Percentiles rank a stretch among this genome's conserved stretches.
phyloP scores from a whole-genome alignment of 1,140 invertebrate genomes.

The Drosophila arizonae region DNA sequence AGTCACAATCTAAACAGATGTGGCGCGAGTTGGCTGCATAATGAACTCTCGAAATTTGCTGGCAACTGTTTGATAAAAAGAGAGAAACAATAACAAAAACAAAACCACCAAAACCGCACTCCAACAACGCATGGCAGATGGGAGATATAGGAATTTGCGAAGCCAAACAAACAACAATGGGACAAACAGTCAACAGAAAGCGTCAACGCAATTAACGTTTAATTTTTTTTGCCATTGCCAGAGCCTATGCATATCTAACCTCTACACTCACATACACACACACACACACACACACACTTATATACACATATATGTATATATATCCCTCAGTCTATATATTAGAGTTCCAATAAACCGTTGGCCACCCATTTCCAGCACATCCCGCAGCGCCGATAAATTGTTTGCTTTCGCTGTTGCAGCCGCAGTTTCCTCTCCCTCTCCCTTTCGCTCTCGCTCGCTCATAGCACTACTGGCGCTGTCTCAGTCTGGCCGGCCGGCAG shows the following conservation, averaged over 20 bases:
- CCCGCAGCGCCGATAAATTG: conserved; percentile 33
- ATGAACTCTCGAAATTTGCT: conserved; percentile 17
- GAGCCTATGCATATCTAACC: not conserved
- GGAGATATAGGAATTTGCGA: conserved; percentile 16
- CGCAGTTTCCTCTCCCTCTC: conserved; percentile 11
- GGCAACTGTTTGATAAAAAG: conserved; percentile 43
- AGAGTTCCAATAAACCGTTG: not conserved
- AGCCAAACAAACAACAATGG: conserved; percentile 34
- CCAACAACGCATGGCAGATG: conserved; percentile 26
- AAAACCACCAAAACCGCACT: conserved; percentile 22
- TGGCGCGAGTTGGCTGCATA: not conserved
- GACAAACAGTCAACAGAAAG: conserved; percentile 35
- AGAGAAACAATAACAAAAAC: conserved; percentile 21
- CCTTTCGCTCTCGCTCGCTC: not conserved
- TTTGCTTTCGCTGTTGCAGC: conserved; percentile 29
- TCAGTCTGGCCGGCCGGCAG: not conserved
- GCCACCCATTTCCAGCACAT: conserved; percentile 13
- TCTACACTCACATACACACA: conserved; percentile 7
- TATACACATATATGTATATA: not conserved
- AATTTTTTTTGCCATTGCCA: conserved; percentile 1
- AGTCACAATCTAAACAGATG: conserved; percentile 37
- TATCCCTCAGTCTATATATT: not conserved
- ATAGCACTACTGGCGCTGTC: not conserved
- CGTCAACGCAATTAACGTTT: conserved; percentile 63
- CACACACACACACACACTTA: conserved; percentile 4